A percentile compares a stretch with the other conserved stretches of the same genome.
These are phyloP conservation scores for Crenichthys baileyi DNA, from an alignment of 2,797 vertebrate genomes.

Conservation along the genomic window DNA sequence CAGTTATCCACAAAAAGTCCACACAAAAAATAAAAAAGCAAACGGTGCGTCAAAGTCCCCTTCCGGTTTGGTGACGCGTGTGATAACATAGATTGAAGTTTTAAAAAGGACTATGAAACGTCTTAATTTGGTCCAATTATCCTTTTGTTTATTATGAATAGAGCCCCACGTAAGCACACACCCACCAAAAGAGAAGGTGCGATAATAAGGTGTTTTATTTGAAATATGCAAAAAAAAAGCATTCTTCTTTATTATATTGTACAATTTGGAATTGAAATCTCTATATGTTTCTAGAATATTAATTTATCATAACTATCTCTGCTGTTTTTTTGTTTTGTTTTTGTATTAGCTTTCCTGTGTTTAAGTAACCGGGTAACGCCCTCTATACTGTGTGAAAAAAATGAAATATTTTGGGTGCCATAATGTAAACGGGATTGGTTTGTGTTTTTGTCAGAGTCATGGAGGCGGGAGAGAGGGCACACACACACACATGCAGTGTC, in stretches of 20 bases:
- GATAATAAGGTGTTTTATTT: background rate
- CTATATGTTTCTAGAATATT: too few species aligned
- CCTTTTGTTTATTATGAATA: background rate
- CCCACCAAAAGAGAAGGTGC: too few species aligned
- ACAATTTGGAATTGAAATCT: background rate
- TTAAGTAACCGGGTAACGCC: background rate
- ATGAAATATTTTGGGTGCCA: background rate
- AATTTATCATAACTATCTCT: background rate
- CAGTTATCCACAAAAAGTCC: constrained; percentile 53
- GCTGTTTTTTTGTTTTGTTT: background rate
- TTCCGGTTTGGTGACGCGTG: constrained; percentile 47
- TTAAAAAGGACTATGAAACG: constrained; percentile 4
- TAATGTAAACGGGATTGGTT: constrained; percentile 27
- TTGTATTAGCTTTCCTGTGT: too few species aligned
- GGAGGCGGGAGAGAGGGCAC: constrained; percentile 37
- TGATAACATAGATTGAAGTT: constrained; percentile 32
- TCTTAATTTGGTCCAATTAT: background rate
- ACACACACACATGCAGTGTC: constrained; percentile 9
- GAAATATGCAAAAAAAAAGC: background rate
- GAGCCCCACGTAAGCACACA: background rate
- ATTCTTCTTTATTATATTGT: background rate
- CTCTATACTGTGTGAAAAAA: background rate
- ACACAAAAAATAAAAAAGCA: background rate
- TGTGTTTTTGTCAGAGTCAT: constrained; percentile 44
- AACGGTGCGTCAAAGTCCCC: constrained; percentile 61